Base-by-base conservation (phyloP, 2,888 invertebrate genomes). In the Hirtodrosophila confusa region DNA sequence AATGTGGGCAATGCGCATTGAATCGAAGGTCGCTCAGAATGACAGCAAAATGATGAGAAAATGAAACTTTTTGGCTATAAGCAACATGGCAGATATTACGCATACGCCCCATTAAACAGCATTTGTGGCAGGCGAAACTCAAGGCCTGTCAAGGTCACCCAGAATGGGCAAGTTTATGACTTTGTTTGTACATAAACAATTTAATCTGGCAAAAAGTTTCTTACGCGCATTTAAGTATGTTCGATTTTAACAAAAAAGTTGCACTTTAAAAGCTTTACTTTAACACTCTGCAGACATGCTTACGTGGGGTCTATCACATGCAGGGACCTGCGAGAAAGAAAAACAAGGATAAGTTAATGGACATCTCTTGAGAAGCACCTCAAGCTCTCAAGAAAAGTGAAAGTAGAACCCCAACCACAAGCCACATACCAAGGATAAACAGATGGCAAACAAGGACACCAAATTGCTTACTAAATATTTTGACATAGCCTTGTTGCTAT, bases 381-480 rank as follows among this genome's bases (percentile, higher is more conserved):
- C 4, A 23, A 58, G 44, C 17, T 45, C 40, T 36, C 40, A 40
- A 49, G 50, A 56, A 27, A 56, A 7, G 45, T 37, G 31, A 40
- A 37, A 11, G 10, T 24, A 24, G 10, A 29, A 27, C n/a, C 23
- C 40, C 12, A 4, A n/a, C 10, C 11, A n/a, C 11, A 50, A 48
- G 43, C 31, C 35, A 49, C 60, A 66, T 60, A 62, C 40, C 66
- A 70, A 44, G 50, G 54, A 27, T 54, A 40, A 69, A 41, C 50
- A 48, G 49, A 48, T 33, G 36, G 23, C 55, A 53, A 61, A 23
- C 49, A 65, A 43, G 41, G 23, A 47, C 43, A 51, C 33, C 51
- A 60, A 62, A 70, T 67, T 70, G 62, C 47, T 56, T 29, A 31
- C 67, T 60, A 67, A 63, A 70, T 70, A 60, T 60, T 70, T 60